Conservation (phyloP, 2,797 vertebrate genomes). For the Gymnothorax javanicus region DNA sequence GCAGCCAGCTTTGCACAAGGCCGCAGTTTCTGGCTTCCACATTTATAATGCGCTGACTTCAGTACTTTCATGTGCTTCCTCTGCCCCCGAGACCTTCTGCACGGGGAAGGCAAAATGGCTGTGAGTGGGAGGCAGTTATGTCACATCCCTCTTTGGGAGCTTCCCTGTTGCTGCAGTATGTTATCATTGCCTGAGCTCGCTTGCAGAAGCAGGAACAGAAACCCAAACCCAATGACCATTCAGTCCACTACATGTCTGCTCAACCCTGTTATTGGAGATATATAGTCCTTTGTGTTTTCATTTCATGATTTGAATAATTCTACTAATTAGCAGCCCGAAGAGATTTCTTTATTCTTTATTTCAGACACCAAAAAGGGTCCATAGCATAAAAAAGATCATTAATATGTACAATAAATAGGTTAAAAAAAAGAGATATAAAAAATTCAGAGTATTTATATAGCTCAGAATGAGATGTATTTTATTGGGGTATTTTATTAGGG, state of each 20-base stretch:
- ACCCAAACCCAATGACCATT: neutral
- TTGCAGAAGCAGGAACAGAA: slow-evolving; percentile 12
- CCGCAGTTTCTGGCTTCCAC: slow-evolving; percentile 2
- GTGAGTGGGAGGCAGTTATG: slow-evolving; percentile 44
- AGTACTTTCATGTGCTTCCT: slow-evolving; percentile 20
- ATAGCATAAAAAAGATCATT: too few relatives aligned
- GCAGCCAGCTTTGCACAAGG: slow-evolving; percentile 29
- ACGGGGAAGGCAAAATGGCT: slow-evolving; percentile 12
- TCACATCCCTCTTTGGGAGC: slow-evolving; percentile 40
- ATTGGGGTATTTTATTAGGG: too few relatives aligned
- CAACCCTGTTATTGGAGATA: too few relatives aligned
- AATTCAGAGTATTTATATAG: too few relatives aligned
- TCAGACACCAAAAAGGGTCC: too few relatives aligned
- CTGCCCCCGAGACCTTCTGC: neutral
- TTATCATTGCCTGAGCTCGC: slow-evolving; percentile 27
- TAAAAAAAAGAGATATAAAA: too few relatives aligned
- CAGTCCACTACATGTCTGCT: neutral
- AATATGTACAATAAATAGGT: too few relatives aligned
- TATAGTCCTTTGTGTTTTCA: too few relatives aligned
- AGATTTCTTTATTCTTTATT: too few relatives aligned
- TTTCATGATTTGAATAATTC: too few relatives aligned
- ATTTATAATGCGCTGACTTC: slow-evolving; percentile 23
- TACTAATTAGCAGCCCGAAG: too few relatives aligned
- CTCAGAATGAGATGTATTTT: too few relatives aligned
- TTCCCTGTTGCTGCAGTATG: slow-evolving; percentile 31